Evolutionary conservation across 2,888 invertebrate species (phyloP), one percentile per base, ranked within the genome.

Genomic region (Spodoptera exigua): DNA sequence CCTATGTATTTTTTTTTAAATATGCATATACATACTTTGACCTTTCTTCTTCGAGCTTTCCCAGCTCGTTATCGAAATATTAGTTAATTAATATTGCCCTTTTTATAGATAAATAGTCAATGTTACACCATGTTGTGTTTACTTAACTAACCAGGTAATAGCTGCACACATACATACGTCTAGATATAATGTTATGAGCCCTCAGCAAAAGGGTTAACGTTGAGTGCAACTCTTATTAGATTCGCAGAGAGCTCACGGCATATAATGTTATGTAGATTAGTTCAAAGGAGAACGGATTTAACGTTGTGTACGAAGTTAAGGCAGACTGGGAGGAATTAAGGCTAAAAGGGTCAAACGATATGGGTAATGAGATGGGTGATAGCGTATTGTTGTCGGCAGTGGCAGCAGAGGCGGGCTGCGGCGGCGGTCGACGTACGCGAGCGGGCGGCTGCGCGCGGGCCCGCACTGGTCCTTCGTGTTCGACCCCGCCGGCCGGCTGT

Each of bases 401-500:
- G 89, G 90, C 63, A 94, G 93, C 83, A 86, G 93, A 85, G 87
- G 84, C 32, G 91, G 89, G 10, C 83, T 96, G 76, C 95, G 94
- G 84, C 90, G 95, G 71, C 92, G 95, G 60, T 95, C 95, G 55
- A 95, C 95, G 66, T 95, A 95, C 86, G 87, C 94, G 32, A 95
- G 95, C 83, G 95, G 95, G 47, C 91, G 96, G 63, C 93, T 96
- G 76, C 95, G 97, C 61, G 93, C 96, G 36, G 96, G 96, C 12
- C 96, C 97, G 66, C 96, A 97, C 87, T 98, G 98, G 97, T 98
- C 99, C 52, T 99, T 99, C 92, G 99, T 99, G 76, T 99, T 99
- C 91, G 99, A 99, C 95, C 99, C 99, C 18, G 98, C 99, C 77
- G 99, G 99, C 71, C 96, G 99, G 52, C 95, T 99, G 70, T 98